These are phyloP conservation scores for Fratercula arctica DNA, from an alignment of 2,797 vertebrate species.

Conservation along the genomic window DNA sequence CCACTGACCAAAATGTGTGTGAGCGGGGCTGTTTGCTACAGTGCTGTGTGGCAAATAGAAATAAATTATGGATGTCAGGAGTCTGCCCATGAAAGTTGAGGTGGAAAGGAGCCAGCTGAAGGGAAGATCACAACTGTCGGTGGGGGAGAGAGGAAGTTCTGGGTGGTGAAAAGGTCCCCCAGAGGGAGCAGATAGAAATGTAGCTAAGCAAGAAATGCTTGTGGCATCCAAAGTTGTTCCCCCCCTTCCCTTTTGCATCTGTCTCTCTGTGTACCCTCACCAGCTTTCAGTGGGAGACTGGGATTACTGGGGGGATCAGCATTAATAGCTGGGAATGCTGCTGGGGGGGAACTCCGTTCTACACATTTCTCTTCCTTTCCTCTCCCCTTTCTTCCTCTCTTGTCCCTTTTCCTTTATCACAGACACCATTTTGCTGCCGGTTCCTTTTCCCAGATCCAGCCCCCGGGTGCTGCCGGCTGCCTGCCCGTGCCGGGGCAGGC, in stretches of 20 bases:
- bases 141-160: neutral
- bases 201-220: neutral
- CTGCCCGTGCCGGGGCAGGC: neutral
- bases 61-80: neutral
- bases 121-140: accelerated
- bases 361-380: neutral
- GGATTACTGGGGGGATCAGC: neutral
- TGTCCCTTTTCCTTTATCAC: neutral
- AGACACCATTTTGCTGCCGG: neutral
- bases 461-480: accelerated
- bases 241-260: neutral
- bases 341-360: neutral
- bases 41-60: neutral
- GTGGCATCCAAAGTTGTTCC: neutral
- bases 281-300: neutral
- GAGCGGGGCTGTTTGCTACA: neutral
- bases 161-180: accelerated
- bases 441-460: neutral
- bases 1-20: neutral
- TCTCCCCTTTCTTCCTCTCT: neutral
- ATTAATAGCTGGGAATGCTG: accelerated
- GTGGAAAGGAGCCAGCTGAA: neutral
- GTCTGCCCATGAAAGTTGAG: neutral
- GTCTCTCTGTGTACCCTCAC: neutral
- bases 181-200: neutral